These are phyloP conservation scores for Pardosa pseudoannulata DNA, from an alignment of 2,888 invertebrate species.

Conservation along the genomic window DNA sequence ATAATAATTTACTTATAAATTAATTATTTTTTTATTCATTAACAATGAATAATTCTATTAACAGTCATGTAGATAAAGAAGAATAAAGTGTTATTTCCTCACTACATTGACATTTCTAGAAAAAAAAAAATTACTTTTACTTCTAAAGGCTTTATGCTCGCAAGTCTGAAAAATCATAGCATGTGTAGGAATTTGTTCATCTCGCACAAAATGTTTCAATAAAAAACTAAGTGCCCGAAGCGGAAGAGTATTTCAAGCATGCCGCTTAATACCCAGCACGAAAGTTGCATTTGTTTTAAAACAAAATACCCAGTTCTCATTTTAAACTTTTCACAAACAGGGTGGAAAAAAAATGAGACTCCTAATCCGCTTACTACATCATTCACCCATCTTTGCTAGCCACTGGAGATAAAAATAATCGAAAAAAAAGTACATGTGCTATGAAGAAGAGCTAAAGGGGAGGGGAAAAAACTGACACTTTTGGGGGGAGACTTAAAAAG, in stretches of 20 bases:
- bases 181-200: no score
- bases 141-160: no score
- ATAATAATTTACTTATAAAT: no score
- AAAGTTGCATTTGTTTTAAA: conserved; percentile 33
- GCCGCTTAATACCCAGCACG: conserved; percentile 35
- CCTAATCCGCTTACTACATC: conserved; percentile 58
- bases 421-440: conserved; percentile 9
- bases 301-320: conserved; percentile 28
- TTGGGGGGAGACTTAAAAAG: no score
- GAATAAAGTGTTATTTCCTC: no score
- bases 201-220: no score
- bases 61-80: no score
- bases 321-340: conserved; percentile 41
- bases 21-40: no score
- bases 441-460: neutral
- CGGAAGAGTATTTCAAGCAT: neutral
- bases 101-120: no score
- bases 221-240: neutral
- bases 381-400: conserved; percentile 9
- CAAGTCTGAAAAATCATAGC: no score
- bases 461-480: conserved; percentile 7
- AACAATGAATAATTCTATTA: no score
- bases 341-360: conserved; percentile 15
- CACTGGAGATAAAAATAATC: neutral
- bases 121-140: no score